Base-by-base conservation (phyloP, 2,888 invertebrate species). In the Taenaris catops region DNA sequence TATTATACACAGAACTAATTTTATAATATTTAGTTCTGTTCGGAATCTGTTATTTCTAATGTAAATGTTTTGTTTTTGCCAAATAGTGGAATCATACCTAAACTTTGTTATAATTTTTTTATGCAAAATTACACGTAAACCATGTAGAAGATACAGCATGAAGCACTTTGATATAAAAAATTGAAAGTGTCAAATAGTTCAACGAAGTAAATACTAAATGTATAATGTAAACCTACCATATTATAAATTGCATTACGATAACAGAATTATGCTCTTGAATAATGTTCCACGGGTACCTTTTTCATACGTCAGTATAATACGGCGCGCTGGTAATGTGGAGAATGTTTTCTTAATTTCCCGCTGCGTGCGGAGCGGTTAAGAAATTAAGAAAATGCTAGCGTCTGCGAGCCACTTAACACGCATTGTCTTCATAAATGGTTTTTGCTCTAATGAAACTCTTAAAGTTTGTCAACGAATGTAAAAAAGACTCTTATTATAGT, bases 301-400 rank as follows among this genome's bases (percentile, higher is more conserved):
- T n/a, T n/a, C n/a, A n/a, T n/a, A n/a, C 19, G 25, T 17, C 9
- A 8, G n/a, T 1, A 7, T 23, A 32, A 18, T 25, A 25, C 17
- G 11, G 32, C 17, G 32, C 18, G 21, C 18, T 17, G 55, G 68
- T 73, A 74, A 79, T 71, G 73, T 63, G 70, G 65, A 55, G 48
- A 80, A 81, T 80, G 83, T 81, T 81, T 80, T 81, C 83, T 83
- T 84, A 84, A 84, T 84, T 83, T 76, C 81, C 79, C 78, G 72
- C 80, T 73, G 83, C 62, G 74, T 71, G 74, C 67, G 69, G 67
- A 63, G 68, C 60, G 71, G 75, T 79, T 81, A 76, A 83, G 81
- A 80, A 84, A 86, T 81, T 84, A 84, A 83, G 83, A 81, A 78
- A 78, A 78, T 68, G 70, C 71, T 67, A 66, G 68, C 66, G 73